phyloP scores from a whole-genome alignment of 1,140 invertebrate species.

The Bradysia coprophila region DNA sequence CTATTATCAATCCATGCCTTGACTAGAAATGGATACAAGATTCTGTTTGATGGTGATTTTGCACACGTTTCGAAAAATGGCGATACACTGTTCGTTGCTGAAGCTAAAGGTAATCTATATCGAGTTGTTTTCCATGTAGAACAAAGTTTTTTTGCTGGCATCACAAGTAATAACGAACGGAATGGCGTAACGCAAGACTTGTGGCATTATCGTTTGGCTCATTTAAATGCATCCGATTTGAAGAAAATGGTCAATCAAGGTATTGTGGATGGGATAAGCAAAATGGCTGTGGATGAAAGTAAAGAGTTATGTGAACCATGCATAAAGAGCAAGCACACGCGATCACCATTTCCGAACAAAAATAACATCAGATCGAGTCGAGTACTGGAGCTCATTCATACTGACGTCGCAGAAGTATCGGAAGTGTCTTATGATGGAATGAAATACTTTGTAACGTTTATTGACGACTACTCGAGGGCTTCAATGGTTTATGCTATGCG shows the following conservation, averaged over 20 bases:
- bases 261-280: conserved; percentile 1
- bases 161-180: too few relatives aligned
- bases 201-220: conserved; percentile 8
- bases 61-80: neutral
- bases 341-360: conserved; percentile 6
- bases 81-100: neutral
- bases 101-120: neutral
- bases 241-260: conserved; percentile 6
- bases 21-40: neutral
- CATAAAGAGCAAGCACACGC: conserved; percentile 6
- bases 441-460: conserved; percentile 13
- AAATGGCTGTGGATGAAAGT: neutral
- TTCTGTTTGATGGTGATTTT: neutral
- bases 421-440: conserved; percentile 6
- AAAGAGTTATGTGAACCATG: conserved; percentile 9
- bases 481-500: conserved; percentile 1
- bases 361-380: conserved; percentile 4
- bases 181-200: too few relatives aligned
- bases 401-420: conserved; percentile 8
- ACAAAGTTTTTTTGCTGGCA: conserved; percentile 1
- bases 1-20: neutral
- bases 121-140: neutral
- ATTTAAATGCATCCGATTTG: conserved; percentile 8
- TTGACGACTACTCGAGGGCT: conserved; percentile 14
- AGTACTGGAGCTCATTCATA: conserved; percentile 11